Percentiles rank a stretch among this genome's conserved stretches.
phyloP scores from a whole-genome alignment of 2,113 vertebrate genomes.

The Murina feae region DNA sequence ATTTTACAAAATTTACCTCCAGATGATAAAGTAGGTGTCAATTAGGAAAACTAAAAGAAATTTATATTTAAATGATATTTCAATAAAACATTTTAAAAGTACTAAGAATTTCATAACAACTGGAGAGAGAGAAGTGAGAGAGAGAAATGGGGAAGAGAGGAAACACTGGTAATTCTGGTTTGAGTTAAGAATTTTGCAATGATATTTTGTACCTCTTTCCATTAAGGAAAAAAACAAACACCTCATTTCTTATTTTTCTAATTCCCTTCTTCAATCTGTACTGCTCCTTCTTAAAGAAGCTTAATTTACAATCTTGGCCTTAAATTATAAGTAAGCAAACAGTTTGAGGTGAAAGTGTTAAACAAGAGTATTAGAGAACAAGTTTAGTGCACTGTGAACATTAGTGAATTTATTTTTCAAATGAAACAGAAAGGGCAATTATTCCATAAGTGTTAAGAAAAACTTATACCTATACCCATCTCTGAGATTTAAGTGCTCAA shows the following conservation, averaged over 20 bases:
- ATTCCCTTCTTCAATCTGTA: not conserved
- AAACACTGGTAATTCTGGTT: not conserved
- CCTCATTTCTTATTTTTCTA: not conserved
- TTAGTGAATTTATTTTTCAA: conserved; percentile 29
- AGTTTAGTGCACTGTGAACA: not conserved
- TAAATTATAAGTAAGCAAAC: not conserved
- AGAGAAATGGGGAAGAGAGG: not conserved
- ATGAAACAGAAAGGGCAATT: not conserved
- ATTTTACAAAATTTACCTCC: not conserved
- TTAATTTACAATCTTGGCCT: not conserved
- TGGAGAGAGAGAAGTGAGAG: not conserved
- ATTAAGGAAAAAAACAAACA: not conserved
- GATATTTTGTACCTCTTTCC: not conserved
- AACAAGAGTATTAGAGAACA: not conserved
- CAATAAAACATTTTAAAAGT: not conserved
- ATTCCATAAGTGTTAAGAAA: not conserved
- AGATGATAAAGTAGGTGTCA: not conserved
- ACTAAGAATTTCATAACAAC: conserved; percentile 9
- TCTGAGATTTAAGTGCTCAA: not conserved
- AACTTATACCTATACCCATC: not conserved
- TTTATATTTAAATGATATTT: conserved; percentile 1
- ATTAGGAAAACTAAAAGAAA: not conserved
- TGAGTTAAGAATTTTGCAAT: not conserved
- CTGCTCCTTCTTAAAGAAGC: not conserved
- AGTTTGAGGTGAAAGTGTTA: no score